These are phyloP conservation scores for Trilocha varians DNA, from an alignment of 2,888 invertebrate genomes.

Conservation along the genomic window DNA sequence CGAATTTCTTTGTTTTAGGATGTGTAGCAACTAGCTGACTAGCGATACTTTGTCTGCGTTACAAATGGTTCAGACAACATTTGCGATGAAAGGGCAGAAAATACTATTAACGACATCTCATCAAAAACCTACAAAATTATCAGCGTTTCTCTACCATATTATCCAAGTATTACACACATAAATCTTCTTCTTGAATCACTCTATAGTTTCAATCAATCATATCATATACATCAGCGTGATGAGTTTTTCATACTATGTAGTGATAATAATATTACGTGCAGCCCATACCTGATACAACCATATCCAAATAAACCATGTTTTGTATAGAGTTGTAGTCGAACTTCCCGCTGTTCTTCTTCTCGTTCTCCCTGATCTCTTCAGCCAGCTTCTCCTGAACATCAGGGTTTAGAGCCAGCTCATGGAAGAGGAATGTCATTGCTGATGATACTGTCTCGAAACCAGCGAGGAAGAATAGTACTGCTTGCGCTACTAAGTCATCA, in stretches of 20 bases:
- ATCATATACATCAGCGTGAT: neutral
- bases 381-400: slow-evolving; percentile 69
- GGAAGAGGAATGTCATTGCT: slow-evolving; percentile 57
- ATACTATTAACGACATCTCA: too few relatives aligned
- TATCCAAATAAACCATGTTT: slow-evolving; percentile 73
- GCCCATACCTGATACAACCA: slow-evolving; percentile 67
- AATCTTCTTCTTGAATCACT: too few relatives aligned
- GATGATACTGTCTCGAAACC: slow-evolving; percentile 65
- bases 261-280: neutral
- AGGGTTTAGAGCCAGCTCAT: slow-evolving; percentile 72
- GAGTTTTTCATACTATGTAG: neutral
- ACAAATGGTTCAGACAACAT: too few relatives aligned
- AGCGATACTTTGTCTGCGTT: too few relatives aligned
- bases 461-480: slow-evolving; percentile 64
- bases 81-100: too few relatives aligned
- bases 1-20: too few relatives aligned
- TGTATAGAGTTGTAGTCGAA: slow-evolving; percentile 61
- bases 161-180: too few relatives aligned
- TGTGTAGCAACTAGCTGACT: too few relatives aligned
- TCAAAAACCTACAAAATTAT: too few relatives aligned
- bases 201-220: neutral
- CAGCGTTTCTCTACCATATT: too few relatives aligned
- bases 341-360: slow-evolving; percentile 38
- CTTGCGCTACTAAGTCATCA: slow-evolving; percentile 55
- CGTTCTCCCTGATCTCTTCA: slow-evolving; percentile 64